Base-by-base conservation (phyloP, 2,797 vertebrate genomes). In the Podarcis lilfordi region DNA sequence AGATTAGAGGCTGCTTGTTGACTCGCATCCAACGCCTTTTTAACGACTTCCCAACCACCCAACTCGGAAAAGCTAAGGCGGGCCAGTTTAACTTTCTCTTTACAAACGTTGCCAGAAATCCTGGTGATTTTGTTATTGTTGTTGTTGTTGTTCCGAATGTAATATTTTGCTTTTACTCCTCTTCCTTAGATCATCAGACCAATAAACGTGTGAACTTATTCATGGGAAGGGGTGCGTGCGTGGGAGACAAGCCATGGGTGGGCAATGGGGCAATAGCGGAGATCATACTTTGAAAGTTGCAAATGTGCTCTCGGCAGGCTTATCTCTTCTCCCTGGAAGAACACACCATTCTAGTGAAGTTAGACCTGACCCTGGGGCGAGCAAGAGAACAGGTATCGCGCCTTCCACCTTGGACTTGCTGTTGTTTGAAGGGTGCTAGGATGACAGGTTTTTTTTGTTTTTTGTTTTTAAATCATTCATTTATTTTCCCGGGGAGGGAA, bases 1-100 rank as follows among this genome's bases (percentile, higher is more conserved):
- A 72, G 75, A 72, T 64, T 32, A 84, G 81, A 50, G 3, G 4
- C 76, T 64, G 66, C 76, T 75, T 21, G 68, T 75, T 80, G 83
- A 85, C n/a, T 81, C 88, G 11, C 88, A 50, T 66, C 83, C 76
- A 89, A 21, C 3, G 23, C 77, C 50, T 86, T 23, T 66, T 45
- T 2, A 9, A 27, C 59, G 59, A 19, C 27, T 11, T 68, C 35
- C 79, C 50, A 19, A 55, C 43, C 71, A 25, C 5, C 55, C 69
- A 78, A 17, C 45, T 19, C 35, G 68, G 32, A 8, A 32, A 43
- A 71, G 29, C 25, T 10, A 23, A 15, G 32, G 50, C 50, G 50
- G 6, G n/a, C 1, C 2, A 21, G 25, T 9, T 43, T 4, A 19
- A 13, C 17, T 10, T 10, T 23, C 40, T 21, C 27, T 64, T 35